phyloP scores from a whole-genome alignment of 2,888 invertebrate genomes.

The Microctonus hyperodae region DNA sequence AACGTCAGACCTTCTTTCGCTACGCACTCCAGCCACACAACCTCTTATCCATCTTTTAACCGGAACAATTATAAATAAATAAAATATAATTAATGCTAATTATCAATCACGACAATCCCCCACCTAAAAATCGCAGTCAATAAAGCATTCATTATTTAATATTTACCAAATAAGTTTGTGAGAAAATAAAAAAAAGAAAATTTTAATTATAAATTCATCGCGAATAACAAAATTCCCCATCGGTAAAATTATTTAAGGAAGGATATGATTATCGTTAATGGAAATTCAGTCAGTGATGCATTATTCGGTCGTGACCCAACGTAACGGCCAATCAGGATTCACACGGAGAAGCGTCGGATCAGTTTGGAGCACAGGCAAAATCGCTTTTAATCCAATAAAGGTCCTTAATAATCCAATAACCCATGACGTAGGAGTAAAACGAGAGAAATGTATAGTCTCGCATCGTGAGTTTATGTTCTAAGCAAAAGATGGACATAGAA shows the following conservation, averaged over 20 bases:
- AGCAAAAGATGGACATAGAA: conserved; percentile 21
- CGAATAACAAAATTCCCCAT: neutral
- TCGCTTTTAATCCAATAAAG: conserved; percentile 61
- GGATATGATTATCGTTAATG: conserved; percentile 12
- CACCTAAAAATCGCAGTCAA: no score
- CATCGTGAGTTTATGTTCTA: neutral
- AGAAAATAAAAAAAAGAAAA: neutral
- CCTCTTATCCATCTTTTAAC: conserved; percentile 6
- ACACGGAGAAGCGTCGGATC: conserved; percentile 33
- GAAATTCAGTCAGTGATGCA: conserved; percentile 32
- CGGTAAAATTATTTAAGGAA: conserved; percentile 10
- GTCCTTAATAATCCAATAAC: conserved; percentile 62
- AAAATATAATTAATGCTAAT: no score
- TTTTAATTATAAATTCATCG: neutral
- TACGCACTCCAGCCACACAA: conserved; percentile 8
- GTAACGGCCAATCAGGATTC: conserved; percentile 38
- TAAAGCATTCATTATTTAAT: no score
- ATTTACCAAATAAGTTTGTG: neutral
- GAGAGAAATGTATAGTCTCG: conserved; percentile 39
- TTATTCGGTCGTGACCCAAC: conserved; percentile 32
- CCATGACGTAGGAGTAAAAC: conserved; percentile 51
- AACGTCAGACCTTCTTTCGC: conserved; percentile 41
- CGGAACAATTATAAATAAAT: no score
- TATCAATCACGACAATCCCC: no score
- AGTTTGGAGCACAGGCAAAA: conserved; percentile 47